These are phyloP conservation scores for Cirrhinus mrigala DNA, from an alignment of 2,797 vertebrate species.

Conservation along the genomic window DNA sequence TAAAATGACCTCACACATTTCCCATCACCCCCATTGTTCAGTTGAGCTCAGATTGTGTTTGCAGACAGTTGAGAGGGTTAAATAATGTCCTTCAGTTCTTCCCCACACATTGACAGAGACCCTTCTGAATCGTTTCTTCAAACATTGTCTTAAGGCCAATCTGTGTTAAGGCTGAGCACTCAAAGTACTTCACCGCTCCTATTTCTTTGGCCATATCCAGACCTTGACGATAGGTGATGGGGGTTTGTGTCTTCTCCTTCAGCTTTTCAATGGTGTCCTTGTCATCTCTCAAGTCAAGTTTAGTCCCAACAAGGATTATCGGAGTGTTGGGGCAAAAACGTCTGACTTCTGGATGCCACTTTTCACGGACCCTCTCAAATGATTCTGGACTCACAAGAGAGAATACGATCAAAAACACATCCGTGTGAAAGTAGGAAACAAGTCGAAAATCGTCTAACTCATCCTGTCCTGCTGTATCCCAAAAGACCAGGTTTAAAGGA, in stretches of 20 bases:
- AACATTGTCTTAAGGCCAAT: background rate
- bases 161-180: background rate
- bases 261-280: background rate
- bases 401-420: slow-evolving; percentile 1
- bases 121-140: background rate
- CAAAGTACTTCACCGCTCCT: slow-evolving; percentile 14
- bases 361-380: background rate
- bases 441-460: background rate
- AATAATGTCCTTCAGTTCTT: too few relatives aligned
- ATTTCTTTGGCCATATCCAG: background rate
- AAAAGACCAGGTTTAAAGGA: background rate
- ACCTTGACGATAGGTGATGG: background rate
- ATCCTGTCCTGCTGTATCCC: background rate
- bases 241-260: background rate
- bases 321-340: background rate
- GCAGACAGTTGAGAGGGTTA: too few relatives aligned
- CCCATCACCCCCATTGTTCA: too few relatives aligned
- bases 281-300: background rate
- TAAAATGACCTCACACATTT: too few relatives aligned
- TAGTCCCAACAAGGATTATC: background rate
- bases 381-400: background rate
- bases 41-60: too few relatives aligned
- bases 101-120: background rate
- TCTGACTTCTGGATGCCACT: slow-evolving; percentile 7
- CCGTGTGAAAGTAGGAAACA: background rate